Base-by-base conservation (phyloP, 2,888 invertebrate species). In the Cancer borealis region DNA sequence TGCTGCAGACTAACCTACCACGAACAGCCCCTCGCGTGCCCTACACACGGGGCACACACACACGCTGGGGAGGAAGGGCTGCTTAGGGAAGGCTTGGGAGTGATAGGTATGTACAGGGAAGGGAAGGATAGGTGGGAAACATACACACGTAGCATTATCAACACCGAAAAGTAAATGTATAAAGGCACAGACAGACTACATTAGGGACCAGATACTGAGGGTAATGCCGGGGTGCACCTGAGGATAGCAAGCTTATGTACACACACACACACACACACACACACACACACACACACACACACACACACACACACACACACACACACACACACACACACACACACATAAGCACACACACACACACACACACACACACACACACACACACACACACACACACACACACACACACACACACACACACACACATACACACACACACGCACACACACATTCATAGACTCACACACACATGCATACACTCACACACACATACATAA, bases 361-460 rank as follows among this genome's bases (percentile, higher is more conserved):
- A 91, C 94, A 95, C 95, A 54, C 54, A 54, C 73, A 30, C 66
- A 66, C 73, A 66, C 54, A 49, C 54, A 54, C 54, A 91, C 89
- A 89, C 89, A 89, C 89, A 89, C 47, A 89, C 46, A 89, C 46
- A 45, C 89, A 89, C 39, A 89, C 46, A 89, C 89, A 89, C 89
- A 46, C 17, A 46, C 45, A 46, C 17, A 30, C 91, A 91, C 60
- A 39, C 60, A 60, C 60, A n/a, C 49, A 60, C 26, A 39, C 17
- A 88, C 88, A 88, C 88, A 88, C 88, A 88, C 88, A 88, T 26
- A 91, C 88, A 88, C 88, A 88, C 88, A 88, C 88, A 88, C 47
- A 88, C n/a, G 54, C 91, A 91, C 54, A 54, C 54, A 49, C 49
- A 93, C 94, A 91, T 93, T 94, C 95, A 12, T 2, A 54, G 14